Conservation (phyloP, 2,797 vertebrate species). For the Pagetopsis macropterus region DNA sequence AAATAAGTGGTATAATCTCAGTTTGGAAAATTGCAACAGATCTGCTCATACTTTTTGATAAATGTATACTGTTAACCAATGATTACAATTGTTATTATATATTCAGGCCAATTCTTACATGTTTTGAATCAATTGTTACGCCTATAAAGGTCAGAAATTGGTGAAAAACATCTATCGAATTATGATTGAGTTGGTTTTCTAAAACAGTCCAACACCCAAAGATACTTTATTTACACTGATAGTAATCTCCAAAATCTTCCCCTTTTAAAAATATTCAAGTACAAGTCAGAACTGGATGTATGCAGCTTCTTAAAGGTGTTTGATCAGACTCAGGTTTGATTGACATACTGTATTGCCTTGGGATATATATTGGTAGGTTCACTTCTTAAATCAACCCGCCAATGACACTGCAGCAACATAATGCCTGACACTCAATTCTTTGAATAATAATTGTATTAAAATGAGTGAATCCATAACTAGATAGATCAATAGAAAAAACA, state of each 20-base stretch:
- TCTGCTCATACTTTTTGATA: neutral
- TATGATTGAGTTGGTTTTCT: no score
- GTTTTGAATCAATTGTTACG: neutral
- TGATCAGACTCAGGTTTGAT: slow-evolving; percentile 1
- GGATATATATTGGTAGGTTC: neutral
- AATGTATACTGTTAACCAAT: no score
- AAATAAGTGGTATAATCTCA: slow-evolving; percentile 29
- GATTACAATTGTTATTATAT: no score
- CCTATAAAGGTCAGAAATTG: neutral
- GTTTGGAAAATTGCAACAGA: neutral
- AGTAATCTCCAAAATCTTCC: neutral
- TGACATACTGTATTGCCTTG: neutral
- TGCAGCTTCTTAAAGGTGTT: slow-evolving; percentile 2
- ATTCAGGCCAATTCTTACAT: no score
- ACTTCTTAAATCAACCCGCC: slow-evolving; percentile 14
- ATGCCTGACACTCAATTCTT: slow-evolving; percentile 5
- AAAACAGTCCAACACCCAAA: neutral
- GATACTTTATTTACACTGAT: neutral
- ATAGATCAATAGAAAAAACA: neutral
- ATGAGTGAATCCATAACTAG: neutral
- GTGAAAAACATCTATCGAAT: neutral
- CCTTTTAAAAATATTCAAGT: no score
- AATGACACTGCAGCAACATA: neutral
- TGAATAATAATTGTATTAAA: slow-evolving; percentile 10
- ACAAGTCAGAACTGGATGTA: neutral